Evolutionary conservation across 2,113 vertebrate genomes (phyloP), one percentile per base, ranked within the genome.

Genomic region (Calonectris borealis): DNA sequence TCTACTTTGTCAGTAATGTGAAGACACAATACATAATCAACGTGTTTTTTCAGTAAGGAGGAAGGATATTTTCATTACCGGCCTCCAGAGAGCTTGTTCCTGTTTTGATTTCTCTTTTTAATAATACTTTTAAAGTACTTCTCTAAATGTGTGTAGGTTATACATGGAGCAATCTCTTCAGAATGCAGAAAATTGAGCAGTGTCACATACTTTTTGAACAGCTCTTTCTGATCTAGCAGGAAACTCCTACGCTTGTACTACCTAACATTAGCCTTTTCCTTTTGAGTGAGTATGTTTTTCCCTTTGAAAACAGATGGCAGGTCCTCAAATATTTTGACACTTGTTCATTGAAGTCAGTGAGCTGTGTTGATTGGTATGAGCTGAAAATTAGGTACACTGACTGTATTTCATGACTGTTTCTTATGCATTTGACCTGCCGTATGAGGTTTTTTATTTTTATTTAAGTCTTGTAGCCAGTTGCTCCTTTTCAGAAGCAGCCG

Each of bases 71-170:
- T 95, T 94, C 65, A 93, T 94, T 90, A 85, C 52, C 0, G 1
- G 78, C 52, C 26, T 90, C 55, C 42, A 32, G 60, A 82, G 65
- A 81, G 29, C 46, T 85, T n/a, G 84, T 94, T 96, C 92, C 94
- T 96, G 82, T 95, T 97, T 95, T 85, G 38, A 91, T 93, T 96
- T 87, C 82, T 89, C 38, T 25, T 87, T 93, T 94, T 44, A 82
- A 60, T 55, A 78, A 58, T n/a, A 29, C 48, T 86, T 92, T 8
- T 34, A 36, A 80, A 83, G 71, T 40, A 71, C 69, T 94, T 90
- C 87, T 75, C 78, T 64, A 64, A 91, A 71, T 46, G 18, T 49
- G 16, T 60, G 22, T 46, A 48, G 42, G 44, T 89, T 25, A 38
- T 38, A n/a, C 57, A 68, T 29, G 52, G 52, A 90, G 27, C 25